These are phyloP conservation scores for Probosciger aterrimus DNA, from an alignment of 2,113 vertebrate species.

Conservation along the genomic window DNA sequence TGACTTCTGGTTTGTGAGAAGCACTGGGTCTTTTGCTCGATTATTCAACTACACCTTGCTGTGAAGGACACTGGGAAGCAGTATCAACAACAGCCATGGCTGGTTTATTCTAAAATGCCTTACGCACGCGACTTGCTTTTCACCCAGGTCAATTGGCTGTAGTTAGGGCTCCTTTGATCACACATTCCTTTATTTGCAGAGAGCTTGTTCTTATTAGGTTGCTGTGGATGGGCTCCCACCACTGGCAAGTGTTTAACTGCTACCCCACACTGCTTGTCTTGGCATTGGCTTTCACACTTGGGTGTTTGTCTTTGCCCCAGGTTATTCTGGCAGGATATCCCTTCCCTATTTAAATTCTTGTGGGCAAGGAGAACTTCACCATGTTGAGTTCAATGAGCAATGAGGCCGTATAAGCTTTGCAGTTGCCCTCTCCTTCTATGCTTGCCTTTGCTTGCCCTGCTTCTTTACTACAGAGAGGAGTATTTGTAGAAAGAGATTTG, in stretches of 20 bases:
- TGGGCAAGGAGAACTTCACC: background rate
- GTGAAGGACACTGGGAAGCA: background rate
- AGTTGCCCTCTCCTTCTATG: background rate
- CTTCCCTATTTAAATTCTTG: constrained; percentile 24
- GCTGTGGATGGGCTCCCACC: background rate
- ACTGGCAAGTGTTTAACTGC: background rate
- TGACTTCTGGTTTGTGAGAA: background rate
- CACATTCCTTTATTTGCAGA: background rate
- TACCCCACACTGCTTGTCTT: constrained; percentile 12
- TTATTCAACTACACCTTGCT: background rate
- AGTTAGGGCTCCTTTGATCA: background rate
- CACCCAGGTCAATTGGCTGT: background rate
- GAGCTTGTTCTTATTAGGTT: background rate
- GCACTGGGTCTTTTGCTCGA: background rate
- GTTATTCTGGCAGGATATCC: constrained; percentile 19
- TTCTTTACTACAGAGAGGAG: background rate
- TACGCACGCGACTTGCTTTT: background rate
- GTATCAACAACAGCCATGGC: background rate
- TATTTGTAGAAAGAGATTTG: background rate
- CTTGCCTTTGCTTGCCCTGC: background rate
- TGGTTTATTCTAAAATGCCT: background rate
- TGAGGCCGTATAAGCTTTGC: background rate
- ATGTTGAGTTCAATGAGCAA: background rate
- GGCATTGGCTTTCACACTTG: background rate
- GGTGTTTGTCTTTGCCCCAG: background rate